These are phyloP conservation scores for Fragum whitleyi DNA, from an alignment of 2,888 invertebrate species.

Conservation along the genomic window DNA sequence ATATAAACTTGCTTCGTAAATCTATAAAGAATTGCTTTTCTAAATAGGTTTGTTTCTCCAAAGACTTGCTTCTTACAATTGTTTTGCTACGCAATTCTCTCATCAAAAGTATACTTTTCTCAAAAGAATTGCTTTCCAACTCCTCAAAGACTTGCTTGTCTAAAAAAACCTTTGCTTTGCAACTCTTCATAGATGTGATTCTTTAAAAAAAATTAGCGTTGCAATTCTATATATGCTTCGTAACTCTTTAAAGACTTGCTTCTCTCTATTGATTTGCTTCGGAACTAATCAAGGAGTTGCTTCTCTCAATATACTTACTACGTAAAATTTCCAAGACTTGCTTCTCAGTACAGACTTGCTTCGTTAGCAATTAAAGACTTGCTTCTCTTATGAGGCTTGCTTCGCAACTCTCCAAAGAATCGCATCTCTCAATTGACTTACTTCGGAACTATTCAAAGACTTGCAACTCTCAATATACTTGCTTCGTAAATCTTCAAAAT, in stretches of 20 bases:
- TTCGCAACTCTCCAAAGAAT: background rate
- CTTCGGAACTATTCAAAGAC: background rate
- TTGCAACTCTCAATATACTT: background rate
- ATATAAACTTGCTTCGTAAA: no score
- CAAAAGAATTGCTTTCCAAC: no score
- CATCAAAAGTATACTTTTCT: no score
- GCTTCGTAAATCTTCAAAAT: background rate
- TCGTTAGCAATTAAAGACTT: background rate
- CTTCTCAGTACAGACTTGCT: background rate
- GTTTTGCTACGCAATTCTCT: no score
- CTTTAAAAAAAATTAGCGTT: no score
- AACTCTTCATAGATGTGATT: background rate
- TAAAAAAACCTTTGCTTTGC: no score
- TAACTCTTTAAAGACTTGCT: background rate
- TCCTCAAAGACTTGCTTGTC: no score
- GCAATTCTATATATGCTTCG: background rate
- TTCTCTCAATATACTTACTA: background rate
- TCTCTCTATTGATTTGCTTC: background rate
- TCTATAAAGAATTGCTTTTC: no score
- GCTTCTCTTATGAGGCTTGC: background rate
- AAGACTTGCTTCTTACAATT: no score
- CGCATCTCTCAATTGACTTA: background rate
- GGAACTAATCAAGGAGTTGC: background rate
- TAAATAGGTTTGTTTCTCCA: no score
- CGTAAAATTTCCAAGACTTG: background rate